A percentile compares a stretch with the other conserved stretches of the same genome.
Conservation (phyloP, 2,888 invertebrate species). For the Cheilosia grossa region DNA sequence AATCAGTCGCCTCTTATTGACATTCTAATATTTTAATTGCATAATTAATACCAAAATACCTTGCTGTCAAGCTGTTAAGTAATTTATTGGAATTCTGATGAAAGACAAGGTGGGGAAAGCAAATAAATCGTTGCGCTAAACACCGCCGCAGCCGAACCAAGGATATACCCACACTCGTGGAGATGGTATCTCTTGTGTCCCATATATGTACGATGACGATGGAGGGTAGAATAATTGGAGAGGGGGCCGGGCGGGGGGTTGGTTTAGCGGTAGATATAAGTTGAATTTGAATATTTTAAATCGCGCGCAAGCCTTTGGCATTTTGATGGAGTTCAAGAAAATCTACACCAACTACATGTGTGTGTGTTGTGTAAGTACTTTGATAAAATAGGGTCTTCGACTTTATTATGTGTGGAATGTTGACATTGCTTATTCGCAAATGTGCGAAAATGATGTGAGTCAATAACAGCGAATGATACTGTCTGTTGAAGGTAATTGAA, state of each 20-base stretch:
- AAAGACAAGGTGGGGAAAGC: constrained; percentile 44
- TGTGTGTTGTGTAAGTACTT: not conserved
- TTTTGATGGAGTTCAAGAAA: constrained; percentile 8
- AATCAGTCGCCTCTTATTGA: constrained; percentile 59
- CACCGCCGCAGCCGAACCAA: not conserved
- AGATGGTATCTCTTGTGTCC: constrained; percentile 44
- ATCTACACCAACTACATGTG: not conserved
- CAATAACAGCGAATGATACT: too few relatives aligned
- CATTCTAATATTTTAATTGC: constrained; percentile 72
- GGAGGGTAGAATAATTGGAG: not conserved
- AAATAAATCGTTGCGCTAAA: constrained; percentile 20
- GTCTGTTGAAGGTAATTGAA: too few relatives aligned
- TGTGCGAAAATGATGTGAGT: too few relatives aligned
- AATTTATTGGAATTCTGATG: constrained; percentile 64
- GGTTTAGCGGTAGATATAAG: not conserved
- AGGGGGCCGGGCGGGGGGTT: not conserved
- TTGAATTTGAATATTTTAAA: constrained; percentile 33
- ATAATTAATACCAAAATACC: constrained; percentile 66
- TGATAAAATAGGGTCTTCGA: not conserved
- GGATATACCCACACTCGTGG: constrained; percentile 33
- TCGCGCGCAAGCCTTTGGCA: constrained; percentile 22
- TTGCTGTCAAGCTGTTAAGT: constrained; percentile 53
- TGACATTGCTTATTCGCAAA: too few relatives aligned
- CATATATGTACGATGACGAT: constrained; percentile 2
- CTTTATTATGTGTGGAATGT: too few relatives aligned